A percentile compares a stretch with the other conserved stretches of the same genome.
Evolutionary conservation across 2,113 vertebrate species (phyloP).

Genomic region (Halichoerus grypus): DNA sequence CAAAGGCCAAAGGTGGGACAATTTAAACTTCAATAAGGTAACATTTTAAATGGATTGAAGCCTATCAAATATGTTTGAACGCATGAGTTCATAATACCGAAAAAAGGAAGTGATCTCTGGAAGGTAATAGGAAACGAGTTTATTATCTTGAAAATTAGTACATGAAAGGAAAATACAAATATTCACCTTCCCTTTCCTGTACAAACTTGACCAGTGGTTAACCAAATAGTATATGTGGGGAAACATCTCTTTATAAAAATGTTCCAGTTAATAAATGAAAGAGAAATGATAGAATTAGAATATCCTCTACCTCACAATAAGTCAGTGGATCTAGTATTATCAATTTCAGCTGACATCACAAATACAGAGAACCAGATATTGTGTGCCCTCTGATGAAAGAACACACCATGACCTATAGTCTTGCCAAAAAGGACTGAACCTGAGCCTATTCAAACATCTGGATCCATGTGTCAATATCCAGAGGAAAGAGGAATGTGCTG

Average conservation of each 20-base stretch:
- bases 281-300: background rate
- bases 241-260: constrained; percentile 23
- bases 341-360: background rate
- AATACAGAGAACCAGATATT: background rate
- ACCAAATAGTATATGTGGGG: background rate
- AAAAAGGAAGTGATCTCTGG: background rate
- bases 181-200: background rate
- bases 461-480: background rate
- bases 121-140: background rate
- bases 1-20: background rate
- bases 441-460: background rate
- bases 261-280: background rate
- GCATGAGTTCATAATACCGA: background rate
- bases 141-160: background rate
- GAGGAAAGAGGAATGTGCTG: background rate
- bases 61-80: background rate
- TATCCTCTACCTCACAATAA: background rate
- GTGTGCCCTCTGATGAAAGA: background rate
- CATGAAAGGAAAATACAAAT: background rate
- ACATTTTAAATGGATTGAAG: background rate
- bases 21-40: background rate
- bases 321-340: constrained; percentile 10
- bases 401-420: background rate
- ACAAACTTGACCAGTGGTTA: background rate
- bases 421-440: background rate